Evolutionary conservation across 2,797 vertebrate genomes (phyloP), one percentile per base, ranked within the genome.

Genomic region (Salarias fasciatus): DNA sequence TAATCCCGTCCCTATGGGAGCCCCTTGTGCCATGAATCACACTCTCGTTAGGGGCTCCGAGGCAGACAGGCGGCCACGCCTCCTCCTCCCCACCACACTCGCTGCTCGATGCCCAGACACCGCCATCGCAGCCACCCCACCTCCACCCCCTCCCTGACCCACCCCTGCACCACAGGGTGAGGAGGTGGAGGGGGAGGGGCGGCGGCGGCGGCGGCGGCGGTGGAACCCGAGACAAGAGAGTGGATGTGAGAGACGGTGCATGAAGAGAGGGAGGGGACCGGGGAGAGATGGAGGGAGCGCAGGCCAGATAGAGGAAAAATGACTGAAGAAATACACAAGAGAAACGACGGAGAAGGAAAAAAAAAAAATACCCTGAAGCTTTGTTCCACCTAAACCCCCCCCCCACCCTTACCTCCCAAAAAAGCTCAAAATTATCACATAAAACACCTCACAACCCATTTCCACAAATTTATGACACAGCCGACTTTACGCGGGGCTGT

Each of bases 1-100:
- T 92, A 91, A 93, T 92, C 87, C 90, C 47, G 85, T 89, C 86
- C 88, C 88, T 78, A 77, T 82, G 90, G 89, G 90, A 93, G 83
- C 87, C 80, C 77, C 81, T 65, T 69, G 84, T 79, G 83, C 88
- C 85, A 83, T 84, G 88, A 90, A 93, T 93, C 89, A 93, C 88
- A 52, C 87, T 88, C 84, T 86, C 82, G 82, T 83, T 93, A 90
- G 87, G 83, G 82, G 91, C 88, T 88, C 83, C 52, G 53, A 86
- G 80, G 88, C 81, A 91, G 90, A 91, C 90, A 89, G 74, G 77
- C 71, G 11, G 74, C 77, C 84, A 92, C 92, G 88, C 91, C 91
- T 79, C 88, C 82, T 88, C 82, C 85, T 79, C 80, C 66, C 79
- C 87, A 86, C 85, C n/a, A 81, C 85, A 84, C 89, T 86, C 80